Conservation (phyloP, 2,888 invertebrate genomes). For the Rotaria socialis region DNA sequence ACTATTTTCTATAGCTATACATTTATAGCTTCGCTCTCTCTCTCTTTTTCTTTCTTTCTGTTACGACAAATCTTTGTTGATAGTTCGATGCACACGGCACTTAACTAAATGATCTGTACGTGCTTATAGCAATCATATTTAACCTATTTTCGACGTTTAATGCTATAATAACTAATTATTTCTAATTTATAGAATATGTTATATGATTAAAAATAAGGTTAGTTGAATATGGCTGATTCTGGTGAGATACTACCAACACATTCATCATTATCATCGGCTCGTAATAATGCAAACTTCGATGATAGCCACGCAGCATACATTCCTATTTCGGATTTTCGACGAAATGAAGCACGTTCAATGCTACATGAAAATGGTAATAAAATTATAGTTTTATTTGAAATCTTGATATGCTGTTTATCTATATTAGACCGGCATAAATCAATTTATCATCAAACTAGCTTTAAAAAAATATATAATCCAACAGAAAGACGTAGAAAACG, state of each 20-base stretch:
- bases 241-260: not conserved
- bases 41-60: not conserved
- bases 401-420: no score
- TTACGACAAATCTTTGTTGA: not conserved
- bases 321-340: slow-evolving; percentile 19
- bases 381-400: not conserved
- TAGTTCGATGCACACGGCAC: not conserved
- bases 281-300: not conserved
- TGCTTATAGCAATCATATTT: not conserved
- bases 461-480: slow-evolving; percentile 5
- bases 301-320: not conserved
- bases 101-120: not conserved
- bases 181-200: no score
- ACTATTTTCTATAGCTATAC: not conserved
- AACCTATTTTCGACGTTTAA: no score
- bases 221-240: not conserved
- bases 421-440: slow-evolving; percentile 10
- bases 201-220: not conserved
- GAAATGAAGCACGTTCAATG: not conserved
- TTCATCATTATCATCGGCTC: not conserved
- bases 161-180: no score
- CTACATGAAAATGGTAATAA: not conserved
- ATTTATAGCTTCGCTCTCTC: not conserved
- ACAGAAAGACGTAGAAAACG: slow-evolving; percentile 1
- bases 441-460: not conserved